Evolutionary conservation across 2,888 invertebrate species (phyloP).

Genomic region (Caprella mutica): DNA sequence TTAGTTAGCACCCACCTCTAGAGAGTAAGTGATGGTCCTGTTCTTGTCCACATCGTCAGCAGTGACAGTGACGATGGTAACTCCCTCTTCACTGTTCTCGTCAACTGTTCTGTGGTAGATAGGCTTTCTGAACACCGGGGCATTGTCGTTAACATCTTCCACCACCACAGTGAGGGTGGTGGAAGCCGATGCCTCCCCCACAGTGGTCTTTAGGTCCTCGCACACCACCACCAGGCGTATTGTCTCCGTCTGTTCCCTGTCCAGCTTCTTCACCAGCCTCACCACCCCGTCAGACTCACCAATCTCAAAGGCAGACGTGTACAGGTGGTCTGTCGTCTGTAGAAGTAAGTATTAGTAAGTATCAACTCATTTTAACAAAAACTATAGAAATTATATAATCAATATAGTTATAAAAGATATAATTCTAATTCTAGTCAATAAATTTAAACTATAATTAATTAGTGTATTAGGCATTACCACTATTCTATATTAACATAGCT

Average conservation of each 20-base stretch:
- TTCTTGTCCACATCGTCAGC: conserved; percentile 83
- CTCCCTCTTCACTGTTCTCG: conserved; percentile 77
- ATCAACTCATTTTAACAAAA: no score
- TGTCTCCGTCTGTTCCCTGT: conserved; percentile 70
- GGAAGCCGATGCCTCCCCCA: conserved; percentile 36
- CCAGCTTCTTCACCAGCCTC: conserved; percentile 55
- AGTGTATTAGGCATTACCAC: no score
- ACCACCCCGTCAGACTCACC: conserved; percentile 65
- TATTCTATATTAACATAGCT: no score
- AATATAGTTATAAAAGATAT: no score
- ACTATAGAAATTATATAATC: no score
- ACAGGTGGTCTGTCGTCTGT: conserved; percentile 57
- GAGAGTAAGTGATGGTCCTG: conserved; percentile 62
- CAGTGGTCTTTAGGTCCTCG: conserved; percentile 52
- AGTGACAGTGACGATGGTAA: conserved; percentile 60
- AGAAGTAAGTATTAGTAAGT: not conserved
- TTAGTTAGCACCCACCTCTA: conserved; percentile 49
- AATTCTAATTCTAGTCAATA: no score
- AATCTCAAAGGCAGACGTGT: conserved; percentile 58
- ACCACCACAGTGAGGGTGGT: conserved; percentile 61
- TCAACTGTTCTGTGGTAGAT: conserved; percentile 67
- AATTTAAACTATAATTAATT: no score
- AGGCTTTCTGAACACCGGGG: conserved; percentile 67
- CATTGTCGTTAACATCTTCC: conserved; percentile 81
- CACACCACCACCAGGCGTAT: conserved; percentile 64